Conservation (phyloP, 2,113 vertebrate species). For the Pycnonotus jocosus region DNA sequence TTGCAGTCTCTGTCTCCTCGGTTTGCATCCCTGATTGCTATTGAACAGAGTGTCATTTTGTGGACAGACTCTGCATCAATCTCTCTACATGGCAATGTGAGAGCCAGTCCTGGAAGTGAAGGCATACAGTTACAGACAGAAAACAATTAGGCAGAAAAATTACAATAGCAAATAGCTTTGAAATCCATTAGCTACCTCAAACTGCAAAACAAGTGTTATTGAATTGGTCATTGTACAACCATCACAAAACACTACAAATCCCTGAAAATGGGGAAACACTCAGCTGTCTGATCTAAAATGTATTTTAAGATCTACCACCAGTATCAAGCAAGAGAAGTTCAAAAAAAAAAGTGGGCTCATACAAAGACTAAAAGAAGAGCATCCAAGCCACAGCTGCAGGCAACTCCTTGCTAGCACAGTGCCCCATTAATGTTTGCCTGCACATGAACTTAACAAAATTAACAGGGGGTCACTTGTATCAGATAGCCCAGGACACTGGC, state of each 20-base stretch:
- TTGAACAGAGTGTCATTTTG: not conserved
- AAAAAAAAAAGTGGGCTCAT: not conserved
- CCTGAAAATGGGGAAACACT: not conserved
- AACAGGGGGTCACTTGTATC: not conserved
- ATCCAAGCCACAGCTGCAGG: not conserved
- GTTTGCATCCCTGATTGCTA: not conserved
- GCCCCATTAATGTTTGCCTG: not conserved
- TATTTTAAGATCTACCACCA: not conserved
- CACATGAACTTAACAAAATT: not conserved
- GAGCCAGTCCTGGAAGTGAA: constrained; percentile 33
- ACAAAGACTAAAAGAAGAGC: not conserved
- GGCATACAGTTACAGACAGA: constrained; percentile 18
- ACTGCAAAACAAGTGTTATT: constrained; percentile 11
- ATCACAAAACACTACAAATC: not conserved
- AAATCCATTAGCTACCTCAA: constrained; percentile 48
- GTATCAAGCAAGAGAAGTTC: not conserved
- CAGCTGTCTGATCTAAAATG: not conserved
- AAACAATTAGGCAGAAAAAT: constrained; percentile 45
- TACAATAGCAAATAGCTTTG: constrained; percentile 23
- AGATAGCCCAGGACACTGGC: not conserved
- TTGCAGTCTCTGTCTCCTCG: not conserved
- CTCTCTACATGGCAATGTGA: not conserved
- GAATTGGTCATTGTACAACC: not conserved
- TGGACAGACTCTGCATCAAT: not conserved
- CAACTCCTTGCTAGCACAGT: not conserved